Evolutionary conservation across 2,888 invertebrate species (phyloP), one percentile per base, ranked within the genome.

Genomic region (Acutogordius australiensis): DNA sequence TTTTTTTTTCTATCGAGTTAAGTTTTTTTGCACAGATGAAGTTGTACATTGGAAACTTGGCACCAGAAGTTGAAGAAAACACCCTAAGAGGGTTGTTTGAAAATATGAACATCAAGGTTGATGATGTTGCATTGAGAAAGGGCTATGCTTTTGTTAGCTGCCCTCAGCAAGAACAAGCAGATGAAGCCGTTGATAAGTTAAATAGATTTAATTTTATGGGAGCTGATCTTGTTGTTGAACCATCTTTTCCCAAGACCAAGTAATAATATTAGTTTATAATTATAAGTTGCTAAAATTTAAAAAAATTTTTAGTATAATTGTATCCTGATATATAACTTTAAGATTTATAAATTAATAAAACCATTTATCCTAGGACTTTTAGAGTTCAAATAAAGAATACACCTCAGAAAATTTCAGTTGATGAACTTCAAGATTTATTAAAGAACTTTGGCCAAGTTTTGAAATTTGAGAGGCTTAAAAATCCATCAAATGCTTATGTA

Each of bases 341-440:
- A 37, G 18, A 37, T 37, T 18, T 13, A 37, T 13, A 8, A 37
- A 37, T 37, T 8, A 13, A 13, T 13, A 13, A 37, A 37, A 37
- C 8, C 18, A 13, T 37, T 37, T 23, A 51, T 51, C 23, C 4
- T n/a, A 51, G 51, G 51, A 51, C 51, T n/a, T 51, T 51, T 51
- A 51, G 51, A 51, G 51, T 51, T 51, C 51, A 51, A 51, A 51
- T 51, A 8, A 51, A 51, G 23, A 51, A 51, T 51, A 51, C 51
- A 4, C 51, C 51, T 51, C 51, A 51, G 23, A 51, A 51, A 51
- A 51, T 51, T 21, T 51, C 51, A n/a, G 23, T 51, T 21, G 51
- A 51, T n/a, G 51, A 51, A 4, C 23, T 57, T 28, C 29, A 57
- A 30, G 58, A 57, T 29, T 29, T 57, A 8, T 13, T 57, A 8